Percentiles rank a stretch among this genome's conserved stretches.
phyloP scores from a whole-genome alignment of 2,888 invertebrate species.

The Erebia palarica region DNA sequence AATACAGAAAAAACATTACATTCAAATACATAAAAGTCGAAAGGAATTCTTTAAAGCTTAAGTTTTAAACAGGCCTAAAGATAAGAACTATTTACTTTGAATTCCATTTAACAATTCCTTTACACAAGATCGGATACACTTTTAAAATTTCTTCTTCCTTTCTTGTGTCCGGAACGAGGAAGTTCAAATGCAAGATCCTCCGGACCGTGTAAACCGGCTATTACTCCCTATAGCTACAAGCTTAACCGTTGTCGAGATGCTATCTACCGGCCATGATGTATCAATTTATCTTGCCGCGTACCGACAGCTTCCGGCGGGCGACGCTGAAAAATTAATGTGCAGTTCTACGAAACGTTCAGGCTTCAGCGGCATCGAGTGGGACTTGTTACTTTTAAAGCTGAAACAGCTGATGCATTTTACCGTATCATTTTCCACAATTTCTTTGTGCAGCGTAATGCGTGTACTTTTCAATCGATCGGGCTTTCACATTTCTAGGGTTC shows the following conservation, averaged over 20 bases:
- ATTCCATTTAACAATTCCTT: conserved; percentile 19
- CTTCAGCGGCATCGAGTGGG: conserved; percentile 13
- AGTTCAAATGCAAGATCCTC: not conserved
- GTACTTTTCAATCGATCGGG: not conserved
- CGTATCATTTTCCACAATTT: conserved; percentile 10
- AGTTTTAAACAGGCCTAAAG: too few relatives aligned
- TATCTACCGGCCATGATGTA: conserved; percentile 29
- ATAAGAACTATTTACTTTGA: not conserved
- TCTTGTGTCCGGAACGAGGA: conserved; percentile 40
- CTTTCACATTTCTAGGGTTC: not conserved
- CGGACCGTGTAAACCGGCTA: conserved; percentile 18
- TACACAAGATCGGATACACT: conserved; percentile 1
- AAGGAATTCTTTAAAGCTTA: too few relatives aligned
- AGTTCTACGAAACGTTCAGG: conserved; percentile 11
- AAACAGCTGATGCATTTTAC: conserved; percentile 17
- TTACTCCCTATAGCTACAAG: conserved; percentile 26
- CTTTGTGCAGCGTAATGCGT: not conserved
- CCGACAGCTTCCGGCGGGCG: conserved; percentile 29
- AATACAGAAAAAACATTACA: not conserved
- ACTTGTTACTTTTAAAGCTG: conserved; percentile 12
- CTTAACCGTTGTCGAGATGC: conserved; percentile 29
- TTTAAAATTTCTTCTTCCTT: not conserved
- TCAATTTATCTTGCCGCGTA: conserved; percentile 30
- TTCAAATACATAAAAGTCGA: too few relatives aligned
- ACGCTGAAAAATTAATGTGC: conserved; percentile 30